Percentiles rank a stretch among this genome's conserved stretches.
phyloP scores from a whole-genome alignment of 2,888 invertebrate genomes.

The Lymantria dispar region DNA sequence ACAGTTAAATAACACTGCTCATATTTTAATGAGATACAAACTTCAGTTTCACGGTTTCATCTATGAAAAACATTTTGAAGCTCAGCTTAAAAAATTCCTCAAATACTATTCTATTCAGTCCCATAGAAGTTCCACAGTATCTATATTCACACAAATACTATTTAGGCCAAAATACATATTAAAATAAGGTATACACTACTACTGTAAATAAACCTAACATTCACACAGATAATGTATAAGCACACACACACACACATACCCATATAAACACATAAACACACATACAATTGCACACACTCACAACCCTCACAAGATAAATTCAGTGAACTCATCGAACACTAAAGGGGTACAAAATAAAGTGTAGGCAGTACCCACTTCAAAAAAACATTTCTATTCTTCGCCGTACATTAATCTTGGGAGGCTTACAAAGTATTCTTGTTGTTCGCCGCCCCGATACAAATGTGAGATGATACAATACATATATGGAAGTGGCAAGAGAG shows the following conservation, averaged over 20 bases:
- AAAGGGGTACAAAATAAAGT: constrained; percentile 31
- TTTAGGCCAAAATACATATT: too few species aligned
- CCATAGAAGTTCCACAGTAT: too few species aligned
- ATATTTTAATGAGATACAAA: too few species aligned
- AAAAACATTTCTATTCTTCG: constrained; percentile 42
- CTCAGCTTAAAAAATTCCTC: too few species aligned
- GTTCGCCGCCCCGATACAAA: constrained; percentile 35
- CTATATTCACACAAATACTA: too few species aligned
- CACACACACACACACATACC: neutral
- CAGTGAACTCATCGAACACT: constrained; percentile 24
- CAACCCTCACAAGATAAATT: neutral
- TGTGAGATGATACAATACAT: constrained; percentile 15
- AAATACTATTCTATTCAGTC: too few species aligned
- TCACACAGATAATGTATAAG: neutral
- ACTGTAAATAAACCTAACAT: too few species aligned
- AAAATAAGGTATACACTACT: too few species aligned
- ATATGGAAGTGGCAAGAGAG: constrained; percentile 5
- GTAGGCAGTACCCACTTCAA: constrained; percentile 28
- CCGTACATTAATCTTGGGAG: constrained; percentile 41
- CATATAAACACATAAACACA: neutral
- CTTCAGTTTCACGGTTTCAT: too few species aligned
- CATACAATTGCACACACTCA: too few species aligned
- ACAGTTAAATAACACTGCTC: too few species aligned
- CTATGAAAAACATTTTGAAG: too few species aligned
- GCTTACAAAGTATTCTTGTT: constrained; percentile 44